These are phyloP conservation scores for Prionace glauca DNA, from an alignment of 2,797 vertebrate genomes.

Conservation along the genomic window DNA sequence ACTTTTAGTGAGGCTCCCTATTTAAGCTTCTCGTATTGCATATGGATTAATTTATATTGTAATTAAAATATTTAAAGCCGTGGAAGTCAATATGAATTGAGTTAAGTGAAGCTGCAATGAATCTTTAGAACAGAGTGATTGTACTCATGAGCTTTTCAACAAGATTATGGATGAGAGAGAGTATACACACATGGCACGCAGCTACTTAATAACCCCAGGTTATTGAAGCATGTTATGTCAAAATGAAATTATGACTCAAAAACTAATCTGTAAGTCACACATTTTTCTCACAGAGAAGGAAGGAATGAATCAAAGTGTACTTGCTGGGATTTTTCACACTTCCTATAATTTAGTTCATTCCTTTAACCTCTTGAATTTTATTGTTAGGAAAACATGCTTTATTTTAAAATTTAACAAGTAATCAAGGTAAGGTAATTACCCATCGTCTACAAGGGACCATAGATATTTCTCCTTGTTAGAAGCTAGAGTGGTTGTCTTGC, in stretches of 20 bases:
- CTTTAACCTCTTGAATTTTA: not conserved
- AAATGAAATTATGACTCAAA: not conserved
- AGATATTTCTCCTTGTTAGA: not conserved
- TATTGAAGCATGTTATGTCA: not conserved
- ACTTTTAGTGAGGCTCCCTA: not conserved
- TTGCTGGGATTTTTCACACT: not conserved
- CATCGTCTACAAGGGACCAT: not conserved
- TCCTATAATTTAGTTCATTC: not conserved
- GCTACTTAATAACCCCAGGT: not conserved
- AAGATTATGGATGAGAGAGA: slow-evolving; percentile 7
- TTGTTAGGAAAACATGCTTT: not conserved
- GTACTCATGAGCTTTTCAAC: not conserved
- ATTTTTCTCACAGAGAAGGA: not conserved
- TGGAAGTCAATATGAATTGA: not conserved
- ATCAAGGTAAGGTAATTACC: not conserved
- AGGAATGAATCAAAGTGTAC: not conserved
- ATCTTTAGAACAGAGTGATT: not conserved
- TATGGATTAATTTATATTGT: slow-evolving; percentile 17
- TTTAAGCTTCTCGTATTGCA: not conserved
- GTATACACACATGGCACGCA: not conserved
- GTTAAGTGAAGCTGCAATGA: not conserved
- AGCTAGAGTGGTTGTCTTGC: too few species aligned
- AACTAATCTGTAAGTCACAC: not conserved
- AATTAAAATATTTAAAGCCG: slow-evolving; percentile 20
- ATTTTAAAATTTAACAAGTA: not conserved